Evolutionary conservation across 2,888 invertebrate species (phyloP).

Genomic region (Stramonita haemastoma): DNA sequence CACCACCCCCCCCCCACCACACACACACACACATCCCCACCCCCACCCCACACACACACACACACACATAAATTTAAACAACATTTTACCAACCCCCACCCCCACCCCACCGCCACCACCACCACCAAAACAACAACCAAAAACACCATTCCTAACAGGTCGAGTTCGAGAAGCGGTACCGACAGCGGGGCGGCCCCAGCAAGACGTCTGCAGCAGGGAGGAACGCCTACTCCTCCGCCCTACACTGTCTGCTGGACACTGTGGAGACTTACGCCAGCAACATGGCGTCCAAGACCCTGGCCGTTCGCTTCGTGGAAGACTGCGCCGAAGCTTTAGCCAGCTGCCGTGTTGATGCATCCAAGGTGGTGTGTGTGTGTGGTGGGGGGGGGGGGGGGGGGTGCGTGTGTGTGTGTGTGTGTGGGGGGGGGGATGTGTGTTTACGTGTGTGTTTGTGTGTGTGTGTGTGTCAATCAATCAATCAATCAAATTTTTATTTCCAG

Average conservation of each 20-base stretch:
- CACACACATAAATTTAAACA: background rate
- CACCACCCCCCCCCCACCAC: too few species aligned
- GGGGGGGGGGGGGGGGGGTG: background rate
- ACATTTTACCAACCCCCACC: too few species aligned
- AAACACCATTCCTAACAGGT: constrained; percentile 9
- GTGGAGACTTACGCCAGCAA: constrained; percentile 59
- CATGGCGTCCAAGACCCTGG: constrained; percentile 48
- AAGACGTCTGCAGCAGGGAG: constrained; percentile 29
- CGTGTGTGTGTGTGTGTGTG: background rate
- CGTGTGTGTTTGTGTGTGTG: too few species aligned
- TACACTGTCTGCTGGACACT: constrained; percentile 64
- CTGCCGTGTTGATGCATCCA: constrained; percentile 26
- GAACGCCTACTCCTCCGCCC: constrained; percentile 57
- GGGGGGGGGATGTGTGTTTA: background rate
- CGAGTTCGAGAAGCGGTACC: constrained; percentile 39
- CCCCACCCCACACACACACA: background rate
- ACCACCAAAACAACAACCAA: too few species aligned
- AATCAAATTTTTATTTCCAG: too few species aligned
- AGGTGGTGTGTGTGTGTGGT: background rate
- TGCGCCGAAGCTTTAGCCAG: constrained; percentile 38
- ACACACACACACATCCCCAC: background rate
- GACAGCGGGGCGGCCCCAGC: constrained; percentile 19
- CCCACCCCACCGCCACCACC: too few species aligned
- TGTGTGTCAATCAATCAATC: too few species aligned
- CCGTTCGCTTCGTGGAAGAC: constrained; percentile 46